A percentile compares a stretch with the other conserved stretches of the same genome.
Evolutionary conservation across 2,113 vertebrate genomes (phyloP).

Genomic region (Tamias sibiricus): DNA sequence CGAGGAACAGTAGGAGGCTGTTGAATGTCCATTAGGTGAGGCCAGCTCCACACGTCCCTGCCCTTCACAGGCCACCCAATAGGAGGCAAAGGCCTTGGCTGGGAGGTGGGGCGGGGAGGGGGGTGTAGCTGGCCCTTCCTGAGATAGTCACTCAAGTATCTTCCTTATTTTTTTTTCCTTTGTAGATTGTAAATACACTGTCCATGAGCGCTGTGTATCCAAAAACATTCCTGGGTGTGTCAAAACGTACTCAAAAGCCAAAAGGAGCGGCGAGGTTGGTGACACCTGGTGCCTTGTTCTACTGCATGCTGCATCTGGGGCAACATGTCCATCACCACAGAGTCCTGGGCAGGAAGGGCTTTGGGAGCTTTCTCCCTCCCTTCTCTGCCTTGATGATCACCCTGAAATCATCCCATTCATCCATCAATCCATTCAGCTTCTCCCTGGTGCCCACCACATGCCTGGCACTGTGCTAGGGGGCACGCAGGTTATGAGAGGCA

Average conservation of each 20-base stretch:
- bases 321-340: slow-evolving; percentile 9
- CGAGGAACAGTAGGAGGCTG: background rate
- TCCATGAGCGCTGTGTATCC: slow-evolving; percentile 96
- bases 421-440: slow-evolving; percentile 56
- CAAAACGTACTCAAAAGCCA: slow-evolving; percentile 95
- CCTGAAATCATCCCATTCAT: slow-evolving; percentile 52
- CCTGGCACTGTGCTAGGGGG: background rate
- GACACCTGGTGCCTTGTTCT: background rate
- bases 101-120: too few species aligned
- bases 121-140: background rate
- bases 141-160: background rate
- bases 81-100: background rate
- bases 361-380: background rate
- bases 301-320: background rate
- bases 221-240: slow-evolving; percentile 95
- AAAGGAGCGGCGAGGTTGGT: slow-evolving; percentile 92
- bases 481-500: background rate
- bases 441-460: background rate
- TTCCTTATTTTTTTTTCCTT: slow-evolving; percentile 14
- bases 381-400: background rate
- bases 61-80: background rate
- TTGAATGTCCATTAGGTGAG: background rate
- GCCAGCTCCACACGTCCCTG: background rate
- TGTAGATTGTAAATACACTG: slow-evolving; percentile 97
- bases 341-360: background rate